Base-by-base conservation (phyloP, 2,888 invertebrate species). In the Hipparchia semele region DNA sequence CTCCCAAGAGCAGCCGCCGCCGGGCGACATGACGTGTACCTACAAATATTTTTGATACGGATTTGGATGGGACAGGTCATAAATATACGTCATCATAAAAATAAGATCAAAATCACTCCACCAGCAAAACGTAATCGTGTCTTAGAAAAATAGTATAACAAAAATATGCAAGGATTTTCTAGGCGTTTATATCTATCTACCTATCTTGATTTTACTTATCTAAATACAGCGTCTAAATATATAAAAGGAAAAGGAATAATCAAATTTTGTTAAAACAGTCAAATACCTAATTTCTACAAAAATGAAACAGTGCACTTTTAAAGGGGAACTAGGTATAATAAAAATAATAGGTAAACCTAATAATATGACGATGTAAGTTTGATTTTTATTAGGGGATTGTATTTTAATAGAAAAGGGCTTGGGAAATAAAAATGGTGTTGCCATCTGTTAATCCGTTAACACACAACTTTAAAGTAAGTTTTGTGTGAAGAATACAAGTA, bases 1-100 rank as follows among this genome's bases (percentile, higher is more conserved):
- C 86, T 88, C 88, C 83, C 84, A 84, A 87, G 75, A 71, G 82
- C 84, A 78, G 85, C 82, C 78, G 84, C 90, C 90, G 88, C 85
- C 79, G 69, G 72, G 76, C 64, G 58, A 64, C 69, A 64, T 76
- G 77, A 79, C 78, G 78, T 74, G 73, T 77, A 72, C 74, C 23
- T 72, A 74, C 62, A 75, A 73, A 76, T 71, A 76, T 70, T 75
- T 75, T 71, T 65, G 71, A 68, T 72, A 51, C 60, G 51, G 59
- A 68, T 73, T 69, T 62, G 10, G 59, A 66, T 68, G 62, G 56
- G 73, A 75, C 70, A 64, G 64, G 54, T 70, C 70, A 70, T 70
- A 70, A 70, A 69, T 69, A 69, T 69, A 61, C 53, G 69, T 69
- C 46, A 69, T 61, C 49, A 53, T 33, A 53, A 61, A 33, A 53